Base-by-base conservation (phyloP, 2,113 vertebrate genomes). In the Trichomycterus rosablanca region DNA sequence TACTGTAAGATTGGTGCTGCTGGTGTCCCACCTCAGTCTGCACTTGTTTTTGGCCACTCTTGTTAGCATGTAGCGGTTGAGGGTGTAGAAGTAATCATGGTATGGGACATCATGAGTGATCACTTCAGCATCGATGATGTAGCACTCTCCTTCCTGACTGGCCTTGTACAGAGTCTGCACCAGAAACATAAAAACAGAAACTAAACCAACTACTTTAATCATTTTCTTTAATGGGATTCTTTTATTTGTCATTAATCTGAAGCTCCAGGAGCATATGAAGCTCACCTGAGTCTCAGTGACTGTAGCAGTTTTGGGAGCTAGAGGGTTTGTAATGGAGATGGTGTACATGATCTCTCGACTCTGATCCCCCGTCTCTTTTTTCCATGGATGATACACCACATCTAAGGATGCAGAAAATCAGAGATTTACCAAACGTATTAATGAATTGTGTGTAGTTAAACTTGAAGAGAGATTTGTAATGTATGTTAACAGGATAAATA, bases 71-170 rank as follows among this genome's bases (percentile, higher is more conserved):
- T 99, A 99, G 76, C 95, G 95, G 75, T 99, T 98, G 70, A 97
- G 90, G 8, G 96, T 97, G 84, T 99, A 98, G 91, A 99, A 99
- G 74, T 99, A 99, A 73, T 99, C 96, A 0, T 99, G 95, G 78
- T 99, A 99, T 19, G 96, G 96, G 45, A 99, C 92, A 7, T 99
- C 94, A 1, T 97, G 95, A 1, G 94, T 94, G 74, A 95, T 90
- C 74, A 98, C 94, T 81, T 98, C 96, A 0, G 96, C 93, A 0
- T 99, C 96, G 1, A 99, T 89, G 77, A 99, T 93, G 11, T 97
- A 99, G 74, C 96, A 99, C 79, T 97, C 94, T 0, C 94, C 95
- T 77, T 97, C 94, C 72, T 97, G 94, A 81, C 95, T 97, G 60
- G 91, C 92, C 81, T 97, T 96, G 88, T 97, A 97, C 80, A 98